These are phyloP conservation scores for Agonopterix alstromeriana DNA, from an alignment of 2,888 invertebrate genomes.

Conservation along the genomic window DNA sequence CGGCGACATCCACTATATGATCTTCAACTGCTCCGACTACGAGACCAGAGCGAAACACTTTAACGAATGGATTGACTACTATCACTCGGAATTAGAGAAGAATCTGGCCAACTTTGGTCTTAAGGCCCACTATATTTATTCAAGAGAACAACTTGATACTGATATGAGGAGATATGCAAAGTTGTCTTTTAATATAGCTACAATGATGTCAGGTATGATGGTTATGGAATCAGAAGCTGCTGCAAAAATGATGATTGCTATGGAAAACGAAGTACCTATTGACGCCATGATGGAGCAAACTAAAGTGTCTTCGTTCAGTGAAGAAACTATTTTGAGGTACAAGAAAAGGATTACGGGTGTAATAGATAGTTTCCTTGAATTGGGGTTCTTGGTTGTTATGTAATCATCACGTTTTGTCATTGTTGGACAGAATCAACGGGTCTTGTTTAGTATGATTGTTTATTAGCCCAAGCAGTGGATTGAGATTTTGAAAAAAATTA, in stretches of 20 bases:
- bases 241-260: slow-evolving; percentile 5
- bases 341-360: slow-evolving; percentile 21
- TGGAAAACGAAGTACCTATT: neutral
- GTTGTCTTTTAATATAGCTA: slow-evolving; percentile 13
- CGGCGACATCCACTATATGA: slow-evolving; percentile 27
- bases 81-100: slow-evolving; percentile 22
- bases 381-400: slow-evolving; percentile 14
- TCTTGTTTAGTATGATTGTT: no score
- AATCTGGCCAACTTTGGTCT: slow-evolving; percentile 19
- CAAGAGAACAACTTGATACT: slow-evolving; percentile 23
- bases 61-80: slow-evolving; percentile 28
- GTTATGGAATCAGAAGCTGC: slow-evolving; percentile 20
- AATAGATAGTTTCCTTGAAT: slow-evolving; percentile 19
- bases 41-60: slow-evolving; percentile 22
- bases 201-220: slow-evolving; percentile 15
- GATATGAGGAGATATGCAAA: slow-evolving; percentile 27
- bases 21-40: slow-evolving; percentile 36
- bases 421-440: no score
- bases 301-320: neutral
- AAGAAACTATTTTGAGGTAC: slow-evolving; percentile 1
- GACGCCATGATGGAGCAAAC: neutral
- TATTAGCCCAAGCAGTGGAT: no score
- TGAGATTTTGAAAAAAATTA: no score
- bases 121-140: slow-evolving; percentile 19
- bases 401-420: no score